Evolutionary conservation across 2,113 vertebrate species (phyloP), one percentile per base, ranked within the genome.

Genomic region (Phycodurus eques): DNA sequence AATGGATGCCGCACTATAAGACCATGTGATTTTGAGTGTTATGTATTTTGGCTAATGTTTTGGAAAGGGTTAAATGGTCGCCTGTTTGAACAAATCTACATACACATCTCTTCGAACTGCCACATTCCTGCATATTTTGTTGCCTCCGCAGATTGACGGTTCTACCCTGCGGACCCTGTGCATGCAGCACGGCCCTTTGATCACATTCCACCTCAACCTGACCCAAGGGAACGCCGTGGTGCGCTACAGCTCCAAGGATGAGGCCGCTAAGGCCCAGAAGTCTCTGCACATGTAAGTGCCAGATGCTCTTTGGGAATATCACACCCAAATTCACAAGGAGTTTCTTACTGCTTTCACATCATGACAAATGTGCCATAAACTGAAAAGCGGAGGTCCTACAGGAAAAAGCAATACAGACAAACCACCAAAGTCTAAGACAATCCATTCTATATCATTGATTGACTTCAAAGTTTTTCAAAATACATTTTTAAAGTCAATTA

Each of bases 181-280:
- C 81, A 92, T 99, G 95, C 98, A 99, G 76, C 98, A 99, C 5
- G 98, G 98, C 77, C 98, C 98, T 79, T 95, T 99, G 71, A 92
- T 97, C 90, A 99, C 98, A 90, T 99, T 99, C 96, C 98, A 99
- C 90, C 94, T 99, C 93, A 99, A 96, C 92, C 94, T 99, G 93
- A 97, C 98, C 0, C 98, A 99, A 92, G 98, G 98, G 85, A 98
- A 98, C 46, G 98, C 98, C 17, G 94, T 99, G 85, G 97, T 99
- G 89, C 96, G 97, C 88, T 99, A 99, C 93, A 99, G 96, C 91
- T 99, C 98, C 88, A 98, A 97, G 94, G 97, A 99, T 61, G 98
- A 99, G 76, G 95, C 96, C 12, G 94, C 96, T 83, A 99, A 99
- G 89, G 98, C 98, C 88, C 98, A 99, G 83, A 99, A 99, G 87